phyloP scores from a whole-genome alignment of 2,888 invertebrate species.

The Microplitis manilae region DNA sequence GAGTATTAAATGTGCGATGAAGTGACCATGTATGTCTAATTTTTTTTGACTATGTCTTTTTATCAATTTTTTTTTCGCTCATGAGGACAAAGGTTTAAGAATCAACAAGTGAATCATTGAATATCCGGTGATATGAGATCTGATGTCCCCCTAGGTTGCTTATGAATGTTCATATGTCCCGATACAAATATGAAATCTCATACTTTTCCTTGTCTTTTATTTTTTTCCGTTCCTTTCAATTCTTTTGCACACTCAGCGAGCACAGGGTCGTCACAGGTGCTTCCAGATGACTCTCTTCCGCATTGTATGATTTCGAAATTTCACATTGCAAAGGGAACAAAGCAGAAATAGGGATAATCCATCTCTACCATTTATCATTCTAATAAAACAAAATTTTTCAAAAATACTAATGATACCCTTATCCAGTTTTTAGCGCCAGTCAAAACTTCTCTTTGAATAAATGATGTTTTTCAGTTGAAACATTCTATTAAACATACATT shows the following conservation, averaged over 20 bases:
- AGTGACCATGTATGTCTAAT: slow-evolving; percentile 2
- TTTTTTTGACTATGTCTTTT: background rate
- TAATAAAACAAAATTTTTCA: background rate
- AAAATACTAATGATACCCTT: background rate
- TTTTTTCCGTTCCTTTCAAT: background rate
- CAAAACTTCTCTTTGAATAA: too few species aligned
- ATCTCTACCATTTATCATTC: background rate
- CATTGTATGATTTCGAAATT: slow-evolving; percentile 3
- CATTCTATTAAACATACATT: too few species aligned
- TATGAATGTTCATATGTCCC: slow-evolving; percentile 6
- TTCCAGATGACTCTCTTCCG: slow-evolving; percentile 8
- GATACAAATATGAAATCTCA: slow-evolving; percentile 5
- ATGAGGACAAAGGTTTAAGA: slow-evolving; percentile 34
- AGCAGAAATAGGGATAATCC: background rate
- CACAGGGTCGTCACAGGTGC: background rate
- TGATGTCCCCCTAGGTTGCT: background rate
- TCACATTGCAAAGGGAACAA: background rate
- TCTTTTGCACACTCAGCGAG: background rate
- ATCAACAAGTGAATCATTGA: slow-evolving; percentile 52
- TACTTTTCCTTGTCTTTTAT: background rate
- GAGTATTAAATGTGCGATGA: background rate
- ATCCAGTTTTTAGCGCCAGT: too few species aligned
- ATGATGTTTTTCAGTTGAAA: too few species aligned
- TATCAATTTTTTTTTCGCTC: background rate
- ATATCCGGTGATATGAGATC: slow-evolving; percentile 16